Evolutionary conservation across 2,797 vertebrate species (phyloP).

Genomic region (Melanotaenia pygmaea): DNA sequence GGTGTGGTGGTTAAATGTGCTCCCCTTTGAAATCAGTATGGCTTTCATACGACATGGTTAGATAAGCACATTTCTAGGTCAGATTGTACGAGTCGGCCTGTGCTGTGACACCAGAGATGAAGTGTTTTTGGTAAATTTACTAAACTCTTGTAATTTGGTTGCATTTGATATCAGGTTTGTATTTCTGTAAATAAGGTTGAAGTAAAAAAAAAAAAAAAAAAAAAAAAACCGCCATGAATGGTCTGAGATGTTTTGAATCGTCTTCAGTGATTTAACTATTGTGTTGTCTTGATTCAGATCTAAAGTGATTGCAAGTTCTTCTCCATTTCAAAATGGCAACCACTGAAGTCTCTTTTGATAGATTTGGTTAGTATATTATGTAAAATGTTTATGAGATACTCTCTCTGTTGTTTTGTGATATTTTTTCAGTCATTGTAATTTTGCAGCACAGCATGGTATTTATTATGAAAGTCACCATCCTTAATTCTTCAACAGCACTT

Average conservation of each 20-base stretch:
- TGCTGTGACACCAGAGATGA: slow-evolving; percentile 62
- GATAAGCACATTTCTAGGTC: slow-evolving; percentile 79
- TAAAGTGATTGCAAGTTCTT: slow-evolving; percentile 59
- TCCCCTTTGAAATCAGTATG: slow-evolving; percentile 51
- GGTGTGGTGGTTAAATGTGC: slow-evolving; percentile 62
- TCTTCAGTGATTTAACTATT: slow-evolving; percentile 72
- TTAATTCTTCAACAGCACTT: slow-evolving; percentile 43
- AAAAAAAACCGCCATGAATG: not conserved
- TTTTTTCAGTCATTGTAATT: slow-evolving; percentile 62
- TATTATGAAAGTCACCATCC: slow-evolving; percentile 52
- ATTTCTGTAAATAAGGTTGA: slow-evolving; percentile 74
- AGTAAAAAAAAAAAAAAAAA: slow-evolving; percentile 29
- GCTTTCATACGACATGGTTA: slow-evolving; percentile 73
- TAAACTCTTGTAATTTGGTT: slow-evolving; percentile 73
- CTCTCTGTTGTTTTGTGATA: slow-evolving; percentile 76
- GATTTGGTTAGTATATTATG: slow-evolving; percentile 77
- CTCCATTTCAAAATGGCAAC: slow-evolving; percentile 42
- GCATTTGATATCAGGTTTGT: slow-evolving; percentile 82
- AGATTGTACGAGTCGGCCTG: slow-evolving; percentile 63
- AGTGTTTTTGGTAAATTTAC: slow-evolving; percentile 75
- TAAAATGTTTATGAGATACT: slow-evolving; percentile 74
- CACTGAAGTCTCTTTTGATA: slow-evolving; percentile 67
- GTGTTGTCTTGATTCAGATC: slow-evolving; percentile 75
- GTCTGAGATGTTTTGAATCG: slow-evolving; percentile 70
- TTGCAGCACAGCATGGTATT: slow-evolving; percentile 48